Evolutionary conservation across 2,797 vertebrate genomes (phyloP), one percentile per base, ranked within the genome.

Genomic region (Microchirus variegatus): DNA sequence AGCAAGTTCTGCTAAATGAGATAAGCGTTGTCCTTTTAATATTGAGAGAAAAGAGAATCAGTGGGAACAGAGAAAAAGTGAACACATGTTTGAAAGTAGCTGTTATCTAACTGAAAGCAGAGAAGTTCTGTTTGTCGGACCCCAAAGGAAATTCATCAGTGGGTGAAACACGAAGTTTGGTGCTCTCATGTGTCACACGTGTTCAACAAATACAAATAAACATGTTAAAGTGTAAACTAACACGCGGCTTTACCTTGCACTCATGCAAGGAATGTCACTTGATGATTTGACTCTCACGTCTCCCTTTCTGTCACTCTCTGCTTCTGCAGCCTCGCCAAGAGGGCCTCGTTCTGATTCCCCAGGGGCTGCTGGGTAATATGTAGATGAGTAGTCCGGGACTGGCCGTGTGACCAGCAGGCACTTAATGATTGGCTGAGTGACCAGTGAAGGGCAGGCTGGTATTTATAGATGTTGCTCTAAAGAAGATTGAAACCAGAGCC

Each of bases 401-500:
- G 66, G 58, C 9, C 5, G 7, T 18, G 31, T 3, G 37, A 55
- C 64, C 58, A 38, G n/a, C 22, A 31, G 59, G 22, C n/a, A 35
- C 18, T 16, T 48, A 37, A 12, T 51, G 66, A 81, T 73, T 77
- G 78, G 77, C 73, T 70, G 54, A 53, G 14, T 43, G 60, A 66
- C 51, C 70, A 54, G 41, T 53, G 61, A 56, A 61, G 70, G 43
- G 36, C 46, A 59, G 63, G 53, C 59, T 53, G 60, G 67, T 92
- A 91, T 92, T 92, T 90, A 91, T 90, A 91, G 88, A 75, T 42
- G 47, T 19, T 65, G 70, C 58, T 78, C 77, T 84, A 84, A 59
- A 79, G 80, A 90, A 82, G 83, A 81, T 78, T 91, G 91, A 92
- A 94, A 93, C 83, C 66, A 75, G 82, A 89, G 68, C 69, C 85